Conservation (phyloP, 2,888 invertebrate species). For the Sisyra terminalis region DNA sequence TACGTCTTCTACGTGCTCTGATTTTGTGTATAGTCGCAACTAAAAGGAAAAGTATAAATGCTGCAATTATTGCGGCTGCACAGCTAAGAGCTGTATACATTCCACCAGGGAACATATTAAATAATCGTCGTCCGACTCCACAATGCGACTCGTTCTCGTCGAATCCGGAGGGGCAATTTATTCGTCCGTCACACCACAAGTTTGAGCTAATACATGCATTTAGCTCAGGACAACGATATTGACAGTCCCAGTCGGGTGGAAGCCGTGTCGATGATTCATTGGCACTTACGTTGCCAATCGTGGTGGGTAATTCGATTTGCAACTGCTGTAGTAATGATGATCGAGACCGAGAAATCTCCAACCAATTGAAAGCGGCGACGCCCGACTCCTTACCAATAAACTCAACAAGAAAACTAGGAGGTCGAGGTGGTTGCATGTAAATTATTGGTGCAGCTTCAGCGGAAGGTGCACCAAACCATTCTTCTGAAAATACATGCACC, state of each 20-base stretch:
- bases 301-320: constrained; percentile 31
- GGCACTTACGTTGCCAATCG: constrained; percentile 30
- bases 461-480: constrained; percentile 42
- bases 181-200: constrained; percentile 58
- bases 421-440: constrained; percentile 24
- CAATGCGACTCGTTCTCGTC: constrained; percentile 56
- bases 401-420: constrained; percentile 45
- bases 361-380: constrained; percentile 59
- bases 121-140: constrained; percentile 34
- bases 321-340: constrained; percentile 42
- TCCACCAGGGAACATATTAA: constrained; percentile 34
- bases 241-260: constrained; percentile 35
- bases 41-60: constrained; percentile 36
- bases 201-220: constrained; percentile 60
- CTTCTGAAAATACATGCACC: constrained; percentile 64
- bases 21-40: constrained; percentile 40
- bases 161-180: constrained; percentile 46
- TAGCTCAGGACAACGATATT: constrained; percentile 51
- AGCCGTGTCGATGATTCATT: constrained; percentile 23
- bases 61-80: constrained; percentile 37
- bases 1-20: constrained; percentile 34
- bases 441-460: constrained; percentile 8
- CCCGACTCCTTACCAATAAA: constrained; percentile 59
- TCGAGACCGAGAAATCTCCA: constrained; percentile 49
- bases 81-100: constrained; percentile 37